phyloP scores from a whole-genome alignment of 2,797 vertebrate species.

The Tamandua tetradactyla region DNA sequence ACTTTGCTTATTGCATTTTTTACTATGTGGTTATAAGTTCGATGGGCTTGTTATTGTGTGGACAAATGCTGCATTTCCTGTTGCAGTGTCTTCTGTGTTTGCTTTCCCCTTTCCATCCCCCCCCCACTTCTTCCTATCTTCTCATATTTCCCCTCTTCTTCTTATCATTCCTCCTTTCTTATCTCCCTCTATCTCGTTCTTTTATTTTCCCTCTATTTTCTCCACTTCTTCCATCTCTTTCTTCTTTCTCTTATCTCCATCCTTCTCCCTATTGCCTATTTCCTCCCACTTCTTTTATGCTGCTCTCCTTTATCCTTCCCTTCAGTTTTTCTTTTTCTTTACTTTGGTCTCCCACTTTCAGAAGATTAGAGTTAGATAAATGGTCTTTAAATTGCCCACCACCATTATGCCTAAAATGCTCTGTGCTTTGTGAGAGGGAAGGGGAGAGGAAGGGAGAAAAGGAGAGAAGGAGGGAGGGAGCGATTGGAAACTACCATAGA shows the following conservation, averaged over 20 bases:
- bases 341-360: background rate
- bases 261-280: background rate
- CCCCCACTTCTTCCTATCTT: background rate
- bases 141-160: background rate
- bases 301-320: background rate
- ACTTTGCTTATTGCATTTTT: background rate
- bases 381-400: background rate
- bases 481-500: background rate
- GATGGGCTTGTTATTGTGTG: background rate
- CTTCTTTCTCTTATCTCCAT: background rate
- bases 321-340: background rate
- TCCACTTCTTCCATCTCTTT: background rate
- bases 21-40: background rate
- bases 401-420: background rate
- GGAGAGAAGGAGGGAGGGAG: too few species aligned
- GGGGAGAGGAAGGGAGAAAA: too few species aligned
- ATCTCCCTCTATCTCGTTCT: background rate
- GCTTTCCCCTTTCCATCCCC: background rate
- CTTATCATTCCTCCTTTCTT: background rate
- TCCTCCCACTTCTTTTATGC: background rate
- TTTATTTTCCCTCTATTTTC: too few species aligned
- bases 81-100: background rate
- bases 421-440: too few species aligned
- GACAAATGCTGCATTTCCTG: background rate
- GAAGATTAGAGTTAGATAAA: background rate